These are phyloP conservation scores for Sanderia malayensis DNA, from an alignment of 30 jellyfish, hydroid and myxozoan genomes.

Conservation along the genomic window DNA sequence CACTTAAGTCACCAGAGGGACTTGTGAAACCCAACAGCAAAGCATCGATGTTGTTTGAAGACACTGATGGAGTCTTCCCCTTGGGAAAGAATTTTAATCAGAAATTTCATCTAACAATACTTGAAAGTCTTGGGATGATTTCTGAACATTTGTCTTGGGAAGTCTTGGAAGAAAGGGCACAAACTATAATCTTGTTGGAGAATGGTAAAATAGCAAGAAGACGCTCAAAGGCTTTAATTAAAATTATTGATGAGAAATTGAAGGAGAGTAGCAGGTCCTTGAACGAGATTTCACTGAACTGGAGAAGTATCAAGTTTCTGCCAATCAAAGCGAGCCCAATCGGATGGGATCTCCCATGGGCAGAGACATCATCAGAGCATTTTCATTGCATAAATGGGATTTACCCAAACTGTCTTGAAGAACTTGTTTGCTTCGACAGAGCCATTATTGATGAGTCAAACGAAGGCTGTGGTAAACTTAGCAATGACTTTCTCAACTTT, in stretches of 20 bases:
- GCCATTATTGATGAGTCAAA: constrained; percentile 3
- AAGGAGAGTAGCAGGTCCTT: too few species aligned
- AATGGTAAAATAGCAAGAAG: not conserved
- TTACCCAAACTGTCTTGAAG: constrained; percentile 2
- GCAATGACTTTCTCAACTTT: not conserved
- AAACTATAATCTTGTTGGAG: constrained; percentile 11
- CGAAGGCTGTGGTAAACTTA: not conserved
- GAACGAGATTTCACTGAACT: not conserved
- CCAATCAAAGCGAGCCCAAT: constrained; percentile 24
- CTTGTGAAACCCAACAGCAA: constrained; percentile 45
- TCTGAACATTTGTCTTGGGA: constrained; percentile 35
- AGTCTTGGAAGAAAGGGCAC: constrained; percentile 43
- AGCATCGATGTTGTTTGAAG: constrained; percentile 40
- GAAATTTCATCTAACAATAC: not conserved
- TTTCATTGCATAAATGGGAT: constrained; percentile 1
- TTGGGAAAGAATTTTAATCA: not conserved
- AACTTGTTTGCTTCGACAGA: constrained; percentile 23
- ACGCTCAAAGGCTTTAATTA: not conserved
- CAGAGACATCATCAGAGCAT: not conserved
- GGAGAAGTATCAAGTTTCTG: constrained; percentile 4
- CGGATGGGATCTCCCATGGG: constrained; percentile 22
- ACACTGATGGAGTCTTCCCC: constrained; percentile 63
- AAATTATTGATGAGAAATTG: not conserved
- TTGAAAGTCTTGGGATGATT: constrained; percentile 53
- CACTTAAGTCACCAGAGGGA: constrained; percentile 18